Percentiles rank a stretch among this genome's conserved stretches.
Conservation (phyloP, 2,797 vertebrate species). For the Melanotaenia pygmaea region DNA sequence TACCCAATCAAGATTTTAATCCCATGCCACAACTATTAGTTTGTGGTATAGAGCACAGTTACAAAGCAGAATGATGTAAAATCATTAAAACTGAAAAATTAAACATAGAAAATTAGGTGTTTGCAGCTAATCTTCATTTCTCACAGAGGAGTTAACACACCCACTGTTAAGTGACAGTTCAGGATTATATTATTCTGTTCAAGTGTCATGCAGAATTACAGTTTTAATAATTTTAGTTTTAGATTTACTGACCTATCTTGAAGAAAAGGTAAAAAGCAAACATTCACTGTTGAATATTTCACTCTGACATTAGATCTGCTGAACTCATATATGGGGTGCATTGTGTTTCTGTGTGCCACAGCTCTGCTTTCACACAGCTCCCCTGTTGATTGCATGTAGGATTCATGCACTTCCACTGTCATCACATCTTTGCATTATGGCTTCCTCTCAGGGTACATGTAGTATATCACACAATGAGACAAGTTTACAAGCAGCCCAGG, state of each 20-base stretch:
- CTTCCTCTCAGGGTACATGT: constrained; percentile 35
- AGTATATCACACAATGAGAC: constrained; percentile 52
- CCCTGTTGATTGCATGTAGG: constrained; percentile 19
- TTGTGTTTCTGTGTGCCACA: constrained; percentile 13
- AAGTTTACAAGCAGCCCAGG: constrained; percentile 64
- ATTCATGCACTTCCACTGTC: constrained; percentile 37
- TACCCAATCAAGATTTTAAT: constrained; percentile 11
- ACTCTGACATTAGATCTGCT: constrained; percentile 38
- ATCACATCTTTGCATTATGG: constrained; percentile 33
- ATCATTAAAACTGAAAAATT: constrained; percentile 51
- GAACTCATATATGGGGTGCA: constrained; percentile 7
- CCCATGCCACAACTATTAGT: neutral
- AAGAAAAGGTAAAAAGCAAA: constrained; percentile 31
- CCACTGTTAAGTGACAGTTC: constrained; percentile 56
- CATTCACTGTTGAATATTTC: constrained; percentile 15
- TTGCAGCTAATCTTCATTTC: constrained; percentile 53
- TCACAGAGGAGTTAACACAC: constrained; percentile 71
- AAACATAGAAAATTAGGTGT: constrained; percentile 39
- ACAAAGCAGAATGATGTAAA: constrained; percentile 35
- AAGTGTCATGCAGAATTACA: constrained; percentile 41
- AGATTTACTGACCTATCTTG: constrained; percentile 47
- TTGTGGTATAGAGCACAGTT: constrained; percentile 22
- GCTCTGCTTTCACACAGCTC: constrained; percentile 24
- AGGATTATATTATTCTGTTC: constrained; percentile 52
- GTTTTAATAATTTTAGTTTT: constrained; percentile 44